Conservation (phyloP, 37 sponge, comb jelly and placozoan genomes). For the Crambe crambe region DNA sequence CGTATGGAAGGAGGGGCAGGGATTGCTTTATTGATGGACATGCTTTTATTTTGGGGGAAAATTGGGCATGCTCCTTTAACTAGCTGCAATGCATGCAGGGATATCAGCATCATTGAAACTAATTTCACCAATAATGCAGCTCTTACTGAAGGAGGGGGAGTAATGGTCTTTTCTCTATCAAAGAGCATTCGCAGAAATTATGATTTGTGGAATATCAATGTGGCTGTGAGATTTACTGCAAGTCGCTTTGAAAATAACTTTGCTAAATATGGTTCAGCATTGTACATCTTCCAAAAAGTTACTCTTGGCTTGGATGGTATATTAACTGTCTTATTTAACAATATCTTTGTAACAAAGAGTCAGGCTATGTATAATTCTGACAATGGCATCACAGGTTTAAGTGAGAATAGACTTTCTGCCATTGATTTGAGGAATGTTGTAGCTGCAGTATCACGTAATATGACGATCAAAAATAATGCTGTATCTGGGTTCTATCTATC, state of each 20-base stretch:
- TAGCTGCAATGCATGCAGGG: not conserved
- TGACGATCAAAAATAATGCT: too few relatives aligned
- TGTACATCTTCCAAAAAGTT: not conserved
- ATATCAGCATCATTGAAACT: not conserved
- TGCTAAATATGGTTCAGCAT: not conserved
- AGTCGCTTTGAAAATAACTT: not conserved
- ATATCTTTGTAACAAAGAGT: too few relatives aligned
- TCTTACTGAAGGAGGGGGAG: not conserved
- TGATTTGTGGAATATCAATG: too few relatives aligned
- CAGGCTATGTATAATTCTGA: too few relatives aligned
- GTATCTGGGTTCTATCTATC: too few relatives aligned
- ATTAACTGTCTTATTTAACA: too few relatives aligned
- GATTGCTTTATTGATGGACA: slow-evolving; percentile 6
- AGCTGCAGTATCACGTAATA: too few relatives aligned
- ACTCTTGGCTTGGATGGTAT: too few relatives aligned
- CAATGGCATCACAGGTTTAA: too few relatives aligned
- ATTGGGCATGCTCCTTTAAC: not conserved
- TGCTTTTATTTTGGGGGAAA: too few relatives aligned
- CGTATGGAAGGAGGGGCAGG: not conserved
- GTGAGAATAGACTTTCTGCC: too few relatives aligned
- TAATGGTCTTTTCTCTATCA: not conserved
- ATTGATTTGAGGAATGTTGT: too few relatives aligned
- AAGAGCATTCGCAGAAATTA: not conserved
- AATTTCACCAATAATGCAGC: slow-evolving; percentile 12
- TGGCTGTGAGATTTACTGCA: not conserved